Evolutionary conservation across 2,888 invertebrate species (phyloP), one percentile per base, ranked within the genome.

Genomic region (Euzetes globulus): DNA sequence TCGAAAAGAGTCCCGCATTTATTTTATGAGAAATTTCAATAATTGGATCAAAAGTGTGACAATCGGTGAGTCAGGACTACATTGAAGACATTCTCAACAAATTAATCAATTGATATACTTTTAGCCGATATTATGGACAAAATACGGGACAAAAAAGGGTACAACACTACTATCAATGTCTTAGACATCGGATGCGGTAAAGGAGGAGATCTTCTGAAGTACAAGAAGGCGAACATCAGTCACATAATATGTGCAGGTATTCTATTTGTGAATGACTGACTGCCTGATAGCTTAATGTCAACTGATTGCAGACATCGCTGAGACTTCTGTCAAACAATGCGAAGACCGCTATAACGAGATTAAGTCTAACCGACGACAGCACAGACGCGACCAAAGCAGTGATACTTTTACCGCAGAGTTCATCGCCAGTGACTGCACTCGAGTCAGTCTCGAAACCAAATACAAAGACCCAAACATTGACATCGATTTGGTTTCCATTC

Each of bases 41-140:
- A 99, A 99, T 83, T 99, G 98, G 98, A 89, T 96, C 17, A 99
- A 99, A 85, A 92, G 93, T 83, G 91, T 94, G 85, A 85, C 96
- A 0, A 97, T 99, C 80, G 89, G 91, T 87, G 88, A 91, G 84
- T 80, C 72, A 13, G 74, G 7, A 41, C 41, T 41, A 13, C 1
- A 75, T 71, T 9, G n/a, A 25, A 37, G 45, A 45, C 37, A 17
- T 70, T 11, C 15, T 13, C 27, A n/a, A n/a, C n/a, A n/a, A n/a
- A n/a, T n/a, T n/a, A n/a, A n/a, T 27, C 3, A 15, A 58, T 58
- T 58, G 27, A 58, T 58, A 22, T 29, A 60, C 27, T 52, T 83
- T 80, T 89, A 90, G 83, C 84, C 88, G 80, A 87, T 85, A 77
- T 88, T 87, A 82, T 86, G 88, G 65, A 88, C 87, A 80, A 86